These are phyloP conservation scores for Natrix natrix DNA, from an alignment of 2,797 vertebrate species.

Conservation along the genomic window DNA sequence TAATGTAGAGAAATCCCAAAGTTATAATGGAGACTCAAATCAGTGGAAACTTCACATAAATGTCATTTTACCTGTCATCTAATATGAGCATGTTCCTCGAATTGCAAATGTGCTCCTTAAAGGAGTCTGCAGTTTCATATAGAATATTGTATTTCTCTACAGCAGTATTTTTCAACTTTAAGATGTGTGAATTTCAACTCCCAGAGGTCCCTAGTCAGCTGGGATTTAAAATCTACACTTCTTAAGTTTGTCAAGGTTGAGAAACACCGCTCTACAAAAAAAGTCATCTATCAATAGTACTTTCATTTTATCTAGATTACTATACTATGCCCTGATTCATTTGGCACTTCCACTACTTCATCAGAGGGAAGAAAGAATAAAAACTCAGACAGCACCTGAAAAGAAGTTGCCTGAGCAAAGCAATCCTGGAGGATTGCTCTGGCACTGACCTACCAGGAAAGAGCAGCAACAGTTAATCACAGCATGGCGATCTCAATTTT, in stretches of 20 bases:
- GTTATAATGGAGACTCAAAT: background rate
- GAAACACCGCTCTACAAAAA: background rate
- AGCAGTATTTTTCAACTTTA: background rate
- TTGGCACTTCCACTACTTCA: background rate
- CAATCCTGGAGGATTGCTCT: background rate
- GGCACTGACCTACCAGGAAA: background rate
- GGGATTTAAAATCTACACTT: background rate
- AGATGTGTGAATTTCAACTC: background rate
- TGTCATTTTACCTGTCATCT: background rate
- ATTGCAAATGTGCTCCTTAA: background rate
- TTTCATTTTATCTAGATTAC: background rate
- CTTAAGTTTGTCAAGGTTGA: background rate
- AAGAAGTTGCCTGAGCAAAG: background rate
- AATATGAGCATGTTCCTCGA: background rate
- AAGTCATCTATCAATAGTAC: background rate
- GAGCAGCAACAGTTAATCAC: background rate
- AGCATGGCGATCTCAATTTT: background rate
- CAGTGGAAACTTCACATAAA: background rate
- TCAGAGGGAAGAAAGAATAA: background rate
- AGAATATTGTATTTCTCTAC: background rate
- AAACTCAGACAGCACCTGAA: background rate
- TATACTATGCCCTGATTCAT: background rate
- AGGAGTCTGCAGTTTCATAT: background rate
- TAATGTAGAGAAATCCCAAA: background rate
- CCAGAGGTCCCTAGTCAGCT: background rate